Percentiles rank a stretch among this genome's conserved stretches.
Evolutionary conservation across 2,797 vertebrate genomes (phyloP).

Genomic region (Enteromius radiatus): DNA sequence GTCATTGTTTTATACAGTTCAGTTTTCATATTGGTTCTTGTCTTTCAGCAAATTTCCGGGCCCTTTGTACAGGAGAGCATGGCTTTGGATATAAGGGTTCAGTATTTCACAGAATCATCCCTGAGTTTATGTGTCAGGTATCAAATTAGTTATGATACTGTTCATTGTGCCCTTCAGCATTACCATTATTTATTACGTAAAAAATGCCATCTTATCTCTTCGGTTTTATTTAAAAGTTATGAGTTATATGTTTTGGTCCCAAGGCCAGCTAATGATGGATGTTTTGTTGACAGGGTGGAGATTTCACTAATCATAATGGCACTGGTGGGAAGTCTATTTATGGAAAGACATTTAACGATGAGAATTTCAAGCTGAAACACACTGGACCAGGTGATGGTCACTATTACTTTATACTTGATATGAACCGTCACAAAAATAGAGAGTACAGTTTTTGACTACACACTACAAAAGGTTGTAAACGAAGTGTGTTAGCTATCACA

Average conservation of each 20-base stretch:
- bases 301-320: constrained; percentile 93
- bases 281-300: constrained; percentile 82
- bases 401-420: neutral
- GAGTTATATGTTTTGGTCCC: neutral
- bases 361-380: constrained; percentile 94
- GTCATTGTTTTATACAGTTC: neutral
- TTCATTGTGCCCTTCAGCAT: neutral
- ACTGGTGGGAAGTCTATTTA: constrained; percentile 97
- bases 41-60: constrained; percentile 89
- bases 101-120: constrained; percentile 93
- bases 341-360: constrained; percentile 90
- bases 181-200: neutral
- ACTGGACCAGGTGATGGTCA: constrained; percentile 81
- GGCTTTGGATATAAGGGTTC: constrained; percentile 94
- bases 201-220: neutral
- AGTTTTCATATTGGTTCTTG: neutral
- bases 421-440: neutral
- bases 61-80: constrained; percentile 89
- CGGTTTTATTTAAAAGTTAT: neutral
- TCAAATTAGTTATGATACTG: constrained; percentile 17
- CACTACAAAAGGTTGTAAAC: neutral
- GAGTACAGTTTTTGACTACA: neutral
- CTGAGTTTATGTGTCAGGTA: constrained; percentile 98
- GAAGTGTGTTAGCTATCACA: neutral
- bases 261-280: neutral